Percentiles rank a stretch among this genome's conserved stretches.
Evolutionary conservation across 2,797 vertebrate genomes (phyloP).

Genomic region (Pempheris klunzingeri): DNA sequence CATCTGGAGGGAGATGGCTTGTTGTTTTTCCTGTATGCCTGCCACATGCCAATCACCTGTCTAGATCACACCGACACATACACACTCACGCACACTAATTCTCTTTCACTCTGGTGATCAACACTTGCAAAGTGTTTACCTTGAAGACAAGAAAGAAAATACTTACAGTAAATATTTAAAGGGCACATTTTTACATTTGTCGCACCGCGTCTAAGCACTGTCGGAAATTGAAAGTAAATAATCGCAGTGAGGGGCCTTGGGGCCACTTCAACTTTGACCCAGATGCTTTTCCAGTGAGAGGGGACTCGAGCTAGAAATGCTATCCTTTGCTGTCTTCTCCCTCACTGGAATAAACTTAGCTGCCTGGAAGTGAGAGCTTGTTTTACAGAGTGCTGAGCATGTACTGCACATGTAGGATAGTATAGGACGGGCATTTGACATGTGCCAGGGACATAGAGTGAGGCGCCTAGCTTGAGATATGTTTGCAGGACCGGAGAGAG

Average conservation of each 20-base stretch:
- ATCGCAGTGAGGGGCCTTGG: not conserved
- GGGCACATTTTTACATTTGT: conserved; percentile 4
- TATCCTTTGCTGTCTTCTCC: conserved; percentile 20
- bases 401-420: not conserved
- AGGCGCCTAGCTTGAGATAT: not conserved
- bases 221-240: conserved; percentile 10
- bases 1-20: conserved; percentile 45
- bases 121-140: not conserved
- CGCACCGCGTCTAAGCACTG: not conserved
- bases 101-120: conserved; percentile 12
- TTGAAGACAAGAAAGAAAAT: not conserved
- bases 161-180: not conserved
- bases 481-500: not conserved
- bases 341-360: conserved; percentile 20
- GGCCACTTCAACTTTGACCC: conserved; percentile 40
- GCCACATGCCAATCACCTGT: conserved; percentile 37
- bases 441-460: not conserved
- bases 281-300: conserved; percentile 39
- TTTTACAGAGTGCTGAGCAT: conserved; percentile 21
- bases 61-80: not conserved
- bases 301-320: conserved; percentile 26
- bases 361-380: conserved; percentile 36
- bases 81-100: not conserved
- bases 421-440: not conserved
- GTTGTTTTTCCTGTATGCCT: conserved; percentile 47